Base-by-base conservation (phyloP, 2,888 invertebrate genomes). In the Nesidiocoris tenuis region DNA sequence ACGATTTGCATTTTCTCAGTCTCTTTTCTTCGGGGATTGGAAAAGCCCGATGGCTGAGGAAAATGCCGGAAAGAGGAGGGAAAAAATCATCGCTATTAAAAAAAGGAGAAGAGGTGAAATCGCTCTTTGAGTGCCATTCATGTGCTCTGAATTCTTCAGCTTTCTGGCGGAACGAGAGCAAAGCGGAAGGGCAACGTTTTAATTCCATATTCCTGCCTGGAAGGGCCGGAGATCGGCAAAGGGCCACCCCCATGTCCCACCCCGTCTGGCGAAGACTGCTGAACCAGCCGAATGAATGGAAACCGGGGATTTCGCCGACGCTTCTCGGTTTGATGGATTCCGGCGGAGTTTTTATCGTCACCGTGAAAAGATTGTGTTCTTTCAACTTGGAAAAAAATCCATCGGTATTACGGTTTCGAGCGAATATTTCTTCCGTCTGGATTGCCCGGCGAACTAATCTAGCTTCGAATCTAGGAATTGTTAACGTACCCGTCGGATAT, bases 71-170 rank as follows among this genome's bases (percentile, higher is more conserved):
- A 12, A 39, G 12, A 39, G 12, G 12, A 12, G 39, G 39, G 65
- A 19, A 65, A 65, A 39, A 65, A 65, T 39, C 57, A 70, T 70
- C 59, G 70, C 70, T 70, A 70, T 70, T 70, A 70, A 70, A 70
- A 70, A n/a, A 18, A 70, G 59, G 59, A 17, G 9, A 57, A 24
- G 59, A 39, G 39, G 39, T 39, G 39, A 39, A 39, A 39, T 39
- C 39, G 25, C 21, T 3, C 70, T 59, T 59, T 59, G 70, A 70
- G 59, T 70, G 24, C 70, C 70, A 59, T 70, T 70, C 70, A 70
- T 70, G 59, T 59, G 59, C 61, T 57, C 24, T 18, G 70, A 18
- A 70, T 70, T 59, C 70, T 59, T 70, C 61, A 61, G 21, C 61
- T 39, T 3, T 39, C 3, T 3, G 39, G 39, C 12, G 39, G 39